Evolutionary conservation across 2,888 invertebrate species (phyloP).

Genomic region (Pterostichus madidus): DNA sequence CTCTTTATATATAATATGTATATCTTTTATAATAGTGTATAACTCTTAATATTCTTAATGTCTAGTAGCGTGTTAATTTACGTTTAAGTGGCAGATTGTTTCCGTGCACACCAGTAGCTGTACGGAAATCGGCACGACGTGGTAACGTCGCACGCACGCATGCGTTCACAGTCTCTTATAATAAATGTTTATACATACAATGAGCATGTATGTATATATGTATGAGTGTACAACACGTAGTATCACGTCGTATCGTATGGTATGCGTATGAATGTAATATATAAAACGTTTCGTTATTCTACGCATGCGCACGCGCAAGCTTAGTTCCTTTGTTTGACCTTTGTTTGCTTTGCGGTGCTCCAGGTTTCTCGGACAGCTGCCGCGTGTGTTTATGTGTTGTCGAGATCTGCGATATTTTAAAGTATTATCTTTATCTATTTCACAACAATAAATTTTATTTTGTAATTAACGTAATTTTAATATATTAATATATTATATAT

Average conservation of each 20-base stretch:
- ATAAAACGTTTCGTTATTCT: constrained; percentile 38
- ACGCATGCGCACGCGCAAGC: constrained; percentile 48
- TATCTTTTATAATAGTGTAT: constrained; percentile 73
- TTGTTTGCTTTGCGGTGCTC: constrained; percentile 69
- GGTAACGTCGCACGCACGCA: constrained; percentile 43
- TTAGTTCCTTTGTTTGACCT: constrained; percentile 22
- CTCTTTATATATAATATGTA: constrained; percentile 67
- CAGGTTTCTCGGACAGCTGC: constrained; percentile 62
- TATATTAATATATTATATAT: constrained; percentile 73
- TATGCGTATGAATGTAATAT: constrained; percentile 44
- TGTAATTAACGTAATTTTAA: constrained; percentile 76
- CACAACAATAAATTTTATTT: constrained; percentile 77
- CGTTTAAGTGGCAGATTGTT: constrained; percentile 75
- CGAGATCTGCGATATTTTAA: constrained; percentile 70
- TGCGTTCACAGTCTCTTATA: constrained; percentile 52
- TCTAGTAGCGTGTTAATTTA: constrained; percentile 74
- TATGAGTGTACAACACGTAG: constrained; percentile 7
- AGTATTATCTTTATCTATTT: constrained; percentile 73
- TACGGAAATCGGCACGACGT: constrained; percentile 54
- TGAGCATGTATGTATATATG: constrained; percentile 31
- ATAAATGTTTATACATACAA: constrained; percentile 48
- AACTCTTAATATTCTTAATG: constrained; percentile 74
- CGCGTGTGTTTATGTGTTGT: constrained; percentile 64
- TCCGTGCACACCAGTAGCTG: constrained; percentile 64
- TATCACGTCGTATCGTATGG: constrained; percentile 19